These are phyloP conservation scores for Phenganax subtilis DNA, from an alignment of 92 coral and sea anemone species.

Conservation along the genomic window DNA sequence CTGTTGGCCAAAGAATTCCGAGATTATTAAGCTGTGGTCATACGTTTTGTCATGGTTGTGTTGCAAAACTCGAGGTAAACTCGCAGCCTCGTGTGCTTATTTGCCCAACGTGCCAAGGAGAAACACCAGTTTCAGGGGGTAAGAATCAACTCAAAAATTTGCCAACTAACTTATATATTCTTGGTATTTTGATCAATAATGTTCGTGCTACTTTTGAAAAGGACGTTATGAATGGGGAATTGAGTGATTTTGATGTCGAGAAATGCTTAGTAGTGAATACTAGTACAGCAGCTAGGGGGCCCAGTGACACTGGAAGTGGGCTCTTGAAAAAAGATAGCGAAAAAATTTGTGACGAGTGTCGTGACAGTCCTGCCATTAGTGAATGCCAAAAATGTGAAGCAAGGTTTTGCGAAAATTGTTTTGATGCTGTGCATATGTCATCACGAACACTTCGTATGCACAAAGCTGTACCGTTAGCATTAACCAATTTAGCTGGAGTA, in stretches of 20 bases:
- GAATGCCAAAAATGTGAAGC: constrained; percentile 83
- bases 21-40: constrained; percentile 79
- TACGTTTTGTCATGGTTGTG: constrained; percentile 81
- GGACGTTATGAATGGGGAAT: constrained; percentile 41
- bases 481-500: constrained; percentile 1
- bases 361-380: constrained; percentile 61
- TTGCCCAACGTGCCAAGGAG: constrained; percentile 67
- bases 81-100: constrained; percentile 54
- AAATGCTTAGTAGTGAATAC: background rate
- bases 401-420: constrained; percentile 71
- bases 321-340: background rate
- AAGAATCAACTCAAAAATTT: constrained; percentile 58
- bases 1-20: constrained; percentile 68
- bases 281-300: background rate
- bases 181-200: constrained; percentile 71
- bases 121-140: constrained; percentile 66
- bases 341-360: constrained; percentile 78
- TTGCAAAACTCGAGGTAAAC: constrained; percentile 63
- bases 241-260: constrained; percentile 15
- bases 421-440: constrained; percentile 77
- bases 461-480: constrained; percentile 58
- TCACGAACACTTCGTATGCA: constrained; percentile 77
- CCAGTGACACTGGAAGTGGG: background rate
- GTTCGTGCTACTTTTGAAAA: constrained; percentile 60
- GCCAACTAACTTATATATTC: constrained; percentile 64